Conservation (phyloP, 1,140 invertebrate genomes). For the Dendrolimus punctatus region DNA sequence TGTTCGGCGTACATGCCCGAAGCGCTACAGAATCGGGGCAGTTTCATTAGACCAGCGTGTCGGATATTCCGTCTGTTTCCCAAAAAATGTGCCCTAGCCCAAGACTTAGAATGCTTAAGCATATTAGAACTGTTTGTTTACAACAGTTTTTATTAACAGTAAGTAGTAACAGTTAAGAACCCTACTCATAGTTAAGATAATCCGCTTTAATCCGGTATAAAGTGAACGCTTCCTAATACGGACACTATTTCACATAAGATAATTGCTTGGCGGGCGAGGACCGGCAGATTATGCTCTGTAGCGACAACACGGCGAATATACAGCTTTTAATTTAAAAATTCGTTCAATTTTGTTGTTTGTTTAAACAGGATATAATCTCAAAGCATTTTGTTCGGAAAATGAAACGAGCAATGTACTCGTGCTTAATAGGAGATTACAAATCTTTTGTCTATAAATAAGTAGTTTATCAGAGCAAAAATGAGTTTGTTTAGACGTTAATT, state of each 20-base stretch:
- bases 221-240: conserved; percentile 54
- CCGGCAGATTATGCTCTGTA: conserved; percentile 28
- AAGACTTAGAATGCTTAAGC: too few relatives aligned
- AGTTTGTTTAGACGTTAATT: too few relatives aligned
- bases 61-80: too few relatives aligned
- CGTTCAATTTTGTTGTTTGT: conserved; percentile 12
- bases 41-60: too few relatives aligned
- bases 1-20: too few relatives aligned
- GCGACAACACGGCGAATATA: conserved; percentile 24
- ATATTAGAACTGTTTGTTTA: conserved; percentile 1
- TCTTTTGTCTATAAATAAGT: too few relatives aligned
- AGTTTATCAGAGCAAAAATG: too few relatives aligned
- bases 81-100: too few relatives aligned
- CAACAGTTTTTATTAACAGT: conserved; percentile 20
- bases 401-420: background rate
- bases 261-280: conserved; percentile 44
- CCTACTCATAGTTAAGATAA: conserved; percentile 46
- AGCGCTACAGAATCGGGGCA: too few relatives aligned
- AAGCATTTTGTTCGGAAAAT: background rate
- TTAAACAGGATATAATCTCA: background rate
- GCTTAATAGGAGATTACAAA: too few relatives aligned
- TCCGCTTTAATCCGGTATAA: conserved; percentile 49
- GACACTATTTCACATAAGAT: conserved; percentile 59
- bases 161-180: conserved; percentile 21
- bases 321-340: conserved; percentile 19